These are phyloP conservation scores for Lutraria lutraria DNA, from an alignment of 2,888 invertebrate species.

Conservation along the genomic window DNA sequence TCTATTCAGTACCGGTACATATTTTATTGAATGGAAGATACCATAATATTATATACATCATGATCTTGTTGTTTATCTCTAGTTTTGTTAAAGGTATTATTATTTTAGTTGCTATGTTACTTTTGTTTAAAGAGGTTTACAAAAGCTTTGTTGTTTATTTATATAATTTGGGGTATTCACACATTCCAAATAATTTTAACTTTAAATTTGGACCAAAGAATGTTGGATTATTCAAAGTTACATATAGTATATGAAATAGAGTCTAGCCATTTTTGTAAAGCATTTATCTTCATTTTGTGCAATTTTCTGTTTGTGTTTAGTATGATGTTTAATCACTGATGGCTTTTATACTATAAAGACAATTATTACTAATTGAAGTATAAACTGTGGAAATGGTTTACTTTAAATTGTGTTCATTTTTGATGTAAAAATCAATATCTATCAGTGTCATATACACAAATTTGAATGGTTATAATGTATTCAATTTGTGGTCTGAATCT, in stretches of 20 bases:
- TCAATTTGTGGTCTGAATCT: too few relatives aligned
- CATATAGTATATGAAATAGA: neutral
- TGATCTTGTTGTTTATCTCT: too few relatives aligned
- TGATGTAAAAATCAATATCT: too few relatives aligned
- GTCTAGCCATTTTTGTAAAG: neutral
- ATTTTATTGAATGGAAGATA: too few relatives aligned
- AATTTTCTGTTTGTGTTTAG: neutral
- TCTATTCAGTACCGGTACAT: too few relatives aligned
- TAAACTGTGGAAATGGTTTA: too few relatives aligned
- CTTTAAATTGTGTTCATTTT: too few relatives aligned
- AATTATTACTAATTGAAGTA: too few relatives aligned
- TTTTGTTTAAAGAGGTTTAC: neutral
- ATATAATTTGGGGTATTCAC: neutral
- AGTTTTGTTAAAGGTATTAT: neutral
- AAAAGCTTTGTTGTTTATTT: neutral
- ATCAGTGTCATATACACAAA: too few relatives aligned
- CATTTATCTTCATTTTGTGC: neutral
- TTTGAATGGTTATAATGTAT: too few relatives aligned
- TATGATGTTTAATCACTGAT: neutral
- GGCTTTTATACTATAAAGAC: too few relatives aligned
- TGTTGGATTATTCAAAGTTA: neutral
- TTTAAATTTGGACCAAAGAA: conserved; percentile 10
- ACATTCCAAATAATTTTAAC: neutral
- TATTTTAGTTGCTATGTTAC: neutral
- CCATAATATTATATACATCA: too few relatives aligned